A percentile compares a stretch with the other conserved stretches of the same genome.
Evolutionary conservation across 2,888 invertebrate species (phyloP).

Genomic region (Drosophila quinaria): DNA sequence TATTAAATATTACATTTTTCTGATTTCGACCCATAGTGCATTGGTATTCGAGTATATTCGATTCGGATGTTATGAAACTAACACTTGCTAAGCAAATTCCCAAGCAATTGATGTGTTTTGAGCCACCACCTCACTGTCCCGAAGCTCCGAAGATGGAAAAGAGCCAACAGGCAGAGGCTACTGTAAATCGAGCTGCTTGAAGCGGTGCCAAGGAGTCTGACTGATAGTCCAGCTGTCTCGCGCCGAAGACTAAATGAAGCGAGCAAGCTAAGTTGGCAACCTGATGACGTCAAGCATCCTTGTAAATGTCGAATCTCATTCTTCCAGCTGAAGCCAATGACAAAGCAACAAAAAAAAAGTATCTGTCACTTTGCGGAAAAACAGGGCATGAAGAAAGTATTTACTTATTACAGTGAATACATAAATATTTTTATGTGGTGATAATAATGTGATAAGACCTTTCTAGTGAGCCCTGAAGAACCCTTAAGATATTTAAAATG

Average conservation of each 20-base stretch:
- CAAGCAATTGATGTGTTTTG: constrained; percentile 2
- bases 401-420: constrained; percentile 1
- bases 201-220: constrained; percentile 1
- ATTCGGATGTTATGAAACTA: constrained; percentile 3
- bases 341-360: constrained; percentile 20
- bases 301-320: not conserved
- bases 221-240: not conserved
- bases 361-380: constrained; percentile 29
- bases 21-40: no score
- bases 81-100: constrained; percentile 27
- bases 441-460: constrained; percentile 26
- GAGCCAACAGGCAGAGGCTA: constrained; percentile 8
- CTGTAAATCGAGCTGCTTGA: constrained; percentile 24
- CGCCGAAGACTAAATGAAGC: not conserved
- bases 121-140: not conserved
- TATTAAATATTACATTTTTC: no score
- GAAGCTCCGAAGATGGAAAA: not conserved
- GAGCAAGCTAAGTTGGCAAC: constrained; percentile 13
- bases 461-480: not conserved
- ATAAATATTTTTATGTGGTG: constrained; percentile 27
- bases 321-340: constrained; percentile 1
- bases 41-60: not conserved
- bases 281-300: constrained; percentile 26
- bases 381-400: constrained; percentile 12
- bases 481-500: not conserved